phyloP scores from a whole-genome alignment of 2,797 vertebrate genomes.

The Microctenopoma steveboyesi region DNA sequence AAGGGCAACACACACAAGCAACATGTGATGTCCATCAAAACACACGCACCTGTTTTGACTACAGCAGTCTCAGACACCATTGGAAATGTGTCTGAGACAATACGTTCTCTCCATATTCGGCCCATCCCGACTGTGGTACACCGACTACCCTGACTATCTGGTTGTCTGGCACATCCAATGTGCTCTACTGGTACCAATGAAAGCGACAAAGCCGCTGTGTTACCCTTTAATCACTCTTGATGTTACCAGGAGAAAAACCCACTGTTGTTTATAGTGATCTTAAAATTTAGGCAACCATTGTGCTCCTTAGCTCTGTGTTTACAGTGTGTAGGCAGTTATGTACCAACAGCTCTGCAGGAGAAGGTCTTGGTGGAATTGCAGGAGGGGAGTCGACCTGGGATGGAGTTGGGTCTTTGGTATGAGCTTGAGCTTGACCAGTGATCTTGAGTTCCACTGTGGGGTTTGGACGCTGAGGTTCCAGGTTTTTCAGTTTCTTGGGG shows the following conservation, averaged over 20 bases:
- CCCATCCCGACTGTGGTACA: not conserved
- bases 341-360: conserved; percentile 79
- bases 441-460: conserved; percentile 36
- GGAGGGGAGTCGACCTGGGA: conserved; percentile 67
- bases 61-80: not conserved
- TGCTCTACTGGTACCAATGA: not conserved
- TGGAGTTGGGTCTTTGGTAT: conserved; percentile 18
- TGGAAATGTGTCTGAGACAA: not conserved
- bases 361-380: conserved; percentile 78
- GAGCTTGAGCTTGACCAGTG: conserved; percentile 25
- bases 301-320: conserved; percentile 15
- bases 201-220: conserved; percentile 14
- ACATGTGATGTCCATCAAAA: conserved; percentile 12
- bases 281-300: conserved; percentile 11
- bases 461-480: conserved; percentile 77
- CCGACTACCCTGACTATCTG: not conserved
- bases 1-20: conserved; percentile 38
- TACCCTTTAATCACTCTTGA: conserved; percentile 39
- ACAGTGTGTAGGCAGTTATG: conserved; percentile 56
- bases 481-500: conserved; percentile 75
- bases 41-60: not conserved
- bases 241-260: conserved; percentile 31
- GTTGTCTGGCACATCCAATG: not conserved
- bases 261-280: conserved; percentile 8
- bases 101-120: not conserved